A percentile compares a stretch with the other conserved stretches of the same genome.
phyloP scores from a whole-genome alignment of 2,797 vertebrate genomes.

The Galago senegalensis region DNA sequence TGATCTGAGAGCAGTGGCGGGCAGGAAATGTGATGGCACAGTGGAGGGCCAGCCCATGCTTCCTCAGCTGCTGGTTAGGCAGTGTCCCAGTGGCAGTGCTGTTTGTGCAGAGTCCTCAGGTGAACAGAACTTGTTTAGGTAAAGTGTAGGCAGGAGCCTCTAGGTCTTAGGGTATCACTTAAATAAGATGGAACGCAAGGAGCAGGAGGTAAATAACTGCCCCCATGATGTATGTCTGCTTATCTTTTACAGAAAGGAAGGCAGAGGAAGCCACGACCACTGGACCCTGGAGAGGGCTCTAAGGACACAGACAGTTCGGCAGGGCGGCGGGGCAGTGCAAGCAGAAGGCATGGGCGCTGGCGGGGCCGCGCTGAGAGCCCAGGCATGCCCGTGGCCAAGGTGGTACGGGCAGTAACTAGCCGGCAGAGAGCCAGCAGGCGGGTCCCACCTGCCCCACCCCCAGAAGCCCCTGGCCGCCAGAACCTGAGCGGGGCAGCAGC shows the following conservation, averaged over 20 bases:
- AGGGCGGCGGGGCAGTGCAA: constrained; percentile 89
- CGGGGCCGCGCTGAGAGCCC: constrained; percentile 90
- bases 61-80: rapidly evolving
- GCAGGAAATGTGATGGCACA: rapidly evolving
- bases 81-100: neutral
- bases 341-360: constrained; percentile 92
- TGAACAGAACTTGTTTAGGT: neutral
- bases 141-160: neutral
- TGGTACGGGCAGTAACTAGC: constrained; percentile 89
- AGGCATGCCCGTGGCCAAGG: constrained; percentile 88
- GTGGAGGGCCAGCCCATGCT: rapidly evolving
- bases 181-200: neutral
- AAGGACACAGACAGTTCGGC: constrained; percentile 92
- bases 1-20: neutral
- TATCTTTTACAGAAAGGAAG: constrained; percentile 90
- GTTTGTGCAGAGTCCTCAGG: neutral
- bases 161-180: neutral
- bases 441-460: constrained; percentile 79
- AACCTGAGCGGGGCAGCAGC: constrained; percentile 92
- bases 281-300: constrained; percentile 94
- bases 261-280: constrained; percentile 93
- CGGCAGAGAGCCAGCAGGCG: constrained; percentile 88
- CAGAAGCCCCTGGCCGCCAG: constrained; percentile 93
- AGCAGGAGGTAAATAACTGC: rapidly evolving
- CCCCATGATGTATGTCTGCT: neutral